Evolutionary conservation across 1,140 invertebrate species (phyloP).

Genomic region (Drosophila simulans): DNA sequence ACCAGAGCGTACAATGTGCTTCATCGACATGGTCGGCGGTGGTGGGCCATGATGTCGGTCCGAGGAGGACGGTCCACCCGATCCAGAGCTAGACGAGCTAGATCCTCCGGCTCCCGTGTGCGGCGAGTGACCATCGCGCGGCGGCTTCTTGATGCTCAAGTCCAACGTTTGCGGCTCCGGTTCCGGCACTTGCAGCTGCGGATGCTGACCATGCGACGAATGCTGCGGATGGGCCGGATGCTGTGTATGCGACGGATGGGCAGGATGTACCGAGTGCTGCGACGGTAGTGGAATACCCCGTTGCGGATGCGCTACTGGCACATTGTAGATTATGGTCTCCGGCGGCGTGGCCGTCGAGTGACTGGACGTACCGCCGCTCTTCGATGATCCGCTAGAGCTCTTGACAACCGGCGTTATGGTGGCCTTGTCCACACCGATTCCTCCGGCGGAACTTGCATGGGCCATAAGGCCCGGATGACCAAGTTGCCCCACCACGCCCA

Average conservation of each 20-base stretch:
- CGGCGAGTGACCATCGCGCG: constrained; percentile 85
- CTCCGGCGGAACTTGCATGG: constrained; percentile 25
- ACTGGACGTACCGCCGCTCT: constrained; percentile 86
- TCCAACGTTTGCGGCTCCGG: constrained; percentile 90
- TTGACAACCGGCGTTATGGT: constrained; percentile 85
- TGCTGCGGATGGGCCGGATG: constrained; percentile 5
- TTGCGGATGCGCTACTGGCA: constrained; percentile 33
- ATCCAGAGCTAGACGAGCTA: neutral
- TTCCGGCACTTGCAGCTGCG: constrained; percentile 46
- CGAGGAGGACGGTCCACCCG: constrained; percentile 1
- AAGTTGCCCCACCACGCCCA: constrained; percentile 51
- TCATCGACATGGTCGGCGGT: constrained; percentile 48
- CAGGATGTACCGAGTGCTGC: constrained; percentile 13
- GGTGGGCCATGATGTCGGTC: constrained; percentile 85
- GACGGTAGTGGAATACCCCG: constrained; percentile 22
- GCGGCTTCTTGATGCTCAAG: constrained; percentile 92
- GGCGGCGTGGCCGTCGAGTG: constrained; percentile 72
- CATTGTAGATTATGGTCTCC: constrained; percentile 86
- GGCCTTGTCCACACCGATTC: constrained; percentile 59
- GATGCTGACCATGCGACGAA: constrained; percentile 4
- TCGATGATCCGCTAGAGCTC: constrained; percentile 67
- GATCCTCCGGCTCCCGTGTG: constrained; percentile 84
- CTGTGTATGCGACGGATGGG: constrained; percentile 17
- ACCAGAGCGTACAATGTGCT: constrained; percentile 69
- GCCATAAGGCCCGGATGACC: constrained; percentile 66